Base-by-base conservation (phyloP, 1,140 invertebrate species). In the Amphibalanus amphitrite region DNA sequence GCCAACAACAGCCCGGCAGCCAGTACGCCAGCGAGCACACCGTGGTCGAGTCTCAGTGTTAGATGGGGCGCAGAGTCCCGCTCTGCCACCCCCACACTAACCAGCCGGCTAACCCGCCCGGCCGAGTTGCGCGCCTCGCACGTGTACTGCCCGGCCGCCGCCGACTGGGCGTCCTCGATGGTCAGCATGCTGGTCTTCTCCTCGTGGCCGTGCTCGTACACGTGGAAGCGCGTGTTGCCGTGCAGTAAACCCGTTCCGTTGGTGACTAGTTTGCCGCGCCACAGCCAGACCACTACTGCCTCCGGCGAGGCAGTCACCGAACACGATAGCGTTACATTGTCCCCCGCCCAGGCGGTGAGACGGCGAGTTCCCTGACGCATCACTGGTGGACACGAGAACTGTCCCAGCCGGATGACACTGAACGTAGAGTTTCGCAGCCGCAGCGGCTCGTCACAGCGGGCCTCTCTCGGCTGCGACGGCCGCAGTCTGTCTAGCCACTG, bases 401-500 rank as follows among this genome's bases (percentile, higher is more conserved):
- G 47, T 8, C 47, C 47, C 47, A 59, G 47, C 17, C 47, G 47
- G 47, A 59, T 23, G 47, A 23, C 20, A 20, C 47, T 23, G 47
- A 59, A 59, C 47, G 47, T 8, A 13, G 47, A 13, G 47, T 59
- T 20, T 1, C 47, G 47, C 47, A 59, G 47, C 47, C 47, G 47
- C 47, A 59, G 47, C 17, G 47, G 47, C 47, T 59, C 47, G 47
- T 8, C 47, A 20, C 47, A 59, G 47, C 47, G 6, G 10, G 47
- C 13, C 47, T 59, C 47, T 20, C 23, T 23, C 13, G 17, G 13
- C 13, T 59, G 47, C 47, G 47, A 59, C 10, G 47, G 47, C 20
- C 17, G 47, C 47, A 23, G 10, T 20, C 17, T 6, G 1, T 59
- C 72, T 69, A 75, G 67, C 10, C 74, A 72, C 26, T 69, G 69